Percentiles rank a stretch among this genome's conserved stretches.
phyloP scores from a whole-genome alignment of 2,888 invertebrate species.

The Brachypalpus laphriformis region DNA sequence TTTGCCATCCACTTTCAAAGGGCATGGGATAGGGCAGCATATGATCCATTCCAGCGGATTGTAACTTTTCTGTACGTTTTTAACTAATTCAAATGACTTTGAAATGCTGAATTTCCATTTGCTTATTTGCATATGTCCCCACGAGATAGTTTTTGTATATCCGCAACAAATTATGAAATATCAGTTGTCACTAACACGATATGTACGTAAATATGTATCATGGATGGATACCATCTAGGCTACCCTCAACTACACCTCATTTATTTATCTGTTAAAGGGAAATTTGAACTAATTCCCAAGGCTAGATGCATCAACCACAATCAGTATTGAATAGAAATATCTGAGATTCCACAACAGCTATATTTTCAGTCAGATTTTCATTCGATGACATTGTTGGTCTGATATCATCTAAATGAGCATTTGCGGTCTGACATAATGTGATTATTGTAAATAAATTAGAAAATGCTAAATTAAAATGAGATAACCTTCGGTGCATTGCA shows the following conservation, averaged over 20 bases:
- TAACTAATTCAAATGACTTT: too few relatives aligned
- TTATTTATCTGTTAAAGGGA: not conserved
- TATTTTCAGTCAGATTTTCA: not conserved
- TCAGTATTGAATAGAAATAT: constrained; percentile 20
- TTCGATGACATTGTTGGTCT: constrained; percentile 1
- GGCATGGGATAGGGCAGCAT: too few relatives aligned
- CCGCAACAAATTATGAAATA: too few relatives aligned
- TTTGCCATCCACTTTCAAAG: too few relatives aligned
- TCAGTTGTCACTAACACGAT: too few relatives aligned
- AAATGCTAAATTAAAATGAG: not conserved
- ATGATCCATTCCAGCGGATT: too few relatives aligned
- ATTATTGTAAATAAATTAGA: not conserved
- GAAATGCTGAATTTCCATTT: too few relatives aligned
- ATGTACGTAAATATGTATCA: too few relatives aligned
- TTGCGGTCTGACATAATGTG: not conserved
- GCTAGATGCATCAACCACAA: constrained; percentile 23
- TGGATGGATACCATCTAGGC: too few relatives aligned
- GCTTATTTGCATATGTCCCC: too few relatives aligned
- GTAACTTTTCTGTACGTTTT: too few relatives aligned
- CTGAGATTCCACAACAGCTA: constrained; percentile 23
- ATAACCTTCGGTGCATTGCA: not conserved
- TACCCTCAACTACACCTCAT: not conserved
- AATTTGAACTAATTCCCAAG: constrained; percentile 13
- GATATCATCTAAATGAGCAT: constrained; percentile 5
- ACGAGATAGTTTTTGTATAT: too few relatives aligned